Percentiles rank a stretch among this genome's conserved stretches.
These are phyloP conservation scores for Prionailurus viverrinus DNA, from an alignment of 2,113 vertebrate species.

Conservation along the genomic window DNA sequence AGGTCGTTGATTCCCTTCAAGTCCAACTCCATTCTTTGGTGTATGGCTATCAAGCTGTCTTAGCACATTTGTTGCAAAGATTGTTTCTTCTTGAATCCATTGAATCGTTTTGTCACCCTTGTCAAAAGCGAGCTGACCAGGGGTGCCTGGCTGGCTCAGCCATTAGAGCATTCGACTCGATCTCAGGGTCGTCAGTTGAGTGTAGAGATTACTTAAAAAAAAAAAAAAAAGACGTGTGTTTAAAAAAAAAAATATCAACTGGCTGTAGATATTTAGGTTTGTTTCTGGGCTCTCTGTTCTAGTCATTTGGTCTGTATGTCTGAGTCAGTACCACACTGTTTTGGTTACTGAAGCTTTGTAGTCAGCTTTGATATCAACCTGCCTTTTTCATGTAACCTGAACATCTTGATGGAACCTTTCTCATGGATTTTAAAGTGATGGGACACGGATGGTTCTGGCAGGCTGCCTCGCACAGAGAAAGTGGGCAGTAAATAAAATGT, in stretches of 20 bases:
- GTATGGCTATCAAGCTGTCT: not conserved
- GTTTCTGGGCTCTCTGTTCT: not conserved
- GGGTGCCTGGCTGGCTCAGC: not conserved
- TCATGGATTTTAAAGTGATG: not conserved
- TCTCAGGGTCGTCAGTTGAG: not conserved
- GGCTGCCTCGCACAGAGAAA: not conserved
- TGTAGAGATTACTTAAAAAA: not conserved
- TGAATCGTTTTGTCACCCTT: not conserved
- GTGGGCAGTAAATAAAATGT: not conserved
- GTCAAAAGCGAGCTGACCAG: not conserved
- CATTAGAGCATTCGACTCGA: not conserved
- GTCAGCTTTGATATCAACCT: not conserved
- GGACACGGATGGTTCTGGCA: too few relatives aligned
- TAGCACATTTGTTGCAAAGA: not conserved
- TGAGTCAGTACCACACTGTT: not conserved
- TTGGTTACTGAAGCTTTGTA: not conserved
- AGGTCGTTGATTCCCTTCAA: not conserved
- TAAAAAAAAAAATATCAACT: not conserved
- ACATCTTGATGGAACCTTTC: not conserved
- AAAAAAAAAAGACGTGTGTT: not conserved
- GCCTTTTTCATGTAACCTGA: not conserved
- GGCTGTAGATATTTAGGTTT: not conserved
- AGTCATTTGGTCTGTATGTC: not conserved
- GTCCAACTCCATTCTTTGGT: not conserved
- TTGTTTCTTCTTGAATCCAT: not conserved